Evolutionary conservation across 2,113 vertebrate species (phyloP), one percentile per base, ranked within the genome.

Genomic region (Gadus macrocephalus): DNA sequence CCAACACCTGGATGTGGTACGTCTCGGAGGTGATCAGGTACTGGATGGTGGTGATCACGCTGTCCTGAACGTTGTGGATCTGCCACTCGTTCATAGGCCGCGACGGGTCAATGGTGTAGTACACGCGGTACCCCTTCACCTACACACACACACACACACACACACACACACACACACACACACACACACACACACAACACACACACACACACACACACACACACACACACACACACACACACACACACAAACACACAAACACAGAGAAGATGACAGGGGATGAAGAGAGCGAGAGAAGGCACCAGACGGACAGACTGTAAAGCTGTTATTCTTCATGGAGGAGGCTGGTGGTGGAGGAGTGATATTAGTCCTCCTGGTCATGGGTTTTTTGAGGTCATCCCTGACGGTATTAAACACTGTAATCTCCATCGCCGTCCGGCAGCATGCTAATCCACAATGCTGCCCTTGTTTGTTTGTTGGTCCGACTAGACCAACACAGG

Each of bases 1-100:
- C 97, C 38, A 98, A 90, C 68, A 99, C 97, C 0, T 96, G 89
- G 74, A 99, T 93, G 0, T 95, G 98, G 86, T 99, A 98, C 0
- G 96, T 98, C 84, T 98, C 95, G 0, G 96, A 95, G 71, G 95
- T 92, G 0, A 95, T 83, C 1, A 99, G 91, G 87, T 92, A 96
- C 84, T 94, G 94, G 70, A 99, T 94, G 0, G 97, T 98, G 74
- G 96, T 98, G 80, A 99, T 91, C 66, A 95, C 90, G 67, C 95
- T 99, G 90, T 98, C 96, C 0, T 97, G 96, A 75, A 99, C 95
- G 0, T 98, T 98, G 80, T 98, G 95, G 73, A 98, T 98, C 89
- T 94, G 94, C 97, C 97, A 99, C 79, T 93, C 95, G 78, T 93
- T 95, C 81, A 98, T 95, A 0, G 94, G 93, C 56, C 94, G 91